Base-by-base conservation (phyloP, 2,113 vertebrate genomes). In the Stomatorhinus ivindoensis region DNA sequence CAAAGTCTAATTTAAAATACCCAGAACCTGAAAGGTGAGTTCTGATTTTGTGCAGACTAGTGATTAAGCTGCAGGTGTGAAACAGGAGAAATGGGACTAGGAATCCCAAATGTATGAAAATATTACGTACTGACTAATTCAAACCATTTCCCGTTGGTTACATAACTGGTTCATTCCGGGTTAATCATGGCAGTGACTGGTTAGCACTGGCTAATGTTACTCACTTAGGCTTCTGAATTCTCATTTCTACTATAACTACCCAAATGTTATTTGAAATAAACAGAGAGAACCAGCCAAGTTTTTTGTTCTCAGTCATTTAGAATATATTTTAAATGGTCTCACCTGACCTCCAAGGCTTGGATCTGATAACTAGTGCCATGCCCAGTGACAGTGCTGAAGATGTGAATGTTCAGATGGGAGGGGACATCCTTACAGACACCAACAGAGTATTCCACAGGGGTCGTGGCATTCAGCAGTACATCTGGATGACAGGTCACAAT, bases 341-440 rank as follows among this genome's bases (percentile, higher is more conserved):
- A 99, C 98, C 97, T 97, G 76, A 96, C 92, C 93, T 97, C 95
- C 27, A 97, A 51, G 10, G 94, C 95, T 5, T 93, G 93, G 27
- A 99, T 98, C 91, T 95, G 95, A 47, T 96, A n/a, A 8, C 96
- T 97, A 51, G 96, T 94, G 85, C 97, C 93, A 0, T 92, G 90
- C 0, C 96, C 95, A 24, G 94, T 93, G 10, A 93, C 91, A 0
- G 95, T 89, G 91, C 93, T 95, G 86, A 96, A 94, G 24, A 99
- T 93, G 3, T 86, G 95, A 90, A 99, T 92, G 6, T 95, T 95
- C 86, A 97, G 94, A 85, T 96, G 95, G 11, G 96, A 94, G 48
- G 97, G 98, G 88, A 99, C 88, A 5, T 93, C 95, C 24, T 19
- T 50, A 91, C 98, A 99, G 89, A 92, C 48, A 27, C 96, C 95